Evolutionary conservation across 2,888 invertebrate genomes (phyloP).

Genomic region (Trilocha varians): DNA sequence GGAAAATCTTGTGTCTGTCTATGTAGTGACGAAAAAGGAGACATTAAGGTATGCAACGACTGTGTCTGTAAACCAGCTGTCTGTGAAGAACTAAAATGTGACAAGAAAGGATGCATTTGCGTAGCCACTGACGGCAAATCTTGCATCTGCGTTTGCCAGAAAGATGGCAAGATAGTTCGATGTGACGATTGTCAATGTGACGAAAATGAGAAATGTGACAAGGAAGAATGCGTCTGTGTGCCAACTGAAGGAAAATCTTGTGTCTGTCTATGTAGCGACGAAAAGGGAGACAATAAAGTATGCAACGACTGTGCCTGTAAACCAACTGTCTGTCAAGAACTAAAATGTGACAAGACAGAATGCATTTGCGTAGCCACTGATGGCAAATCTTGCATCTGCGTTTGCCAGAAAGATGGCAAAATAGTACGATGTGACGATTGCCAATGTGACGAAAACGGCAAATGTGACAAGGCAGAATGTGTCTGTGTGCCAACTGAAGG

Average conservation of each 20-base stretch:
- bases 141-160: slow-evolving; percentile 15
- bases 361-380: slow-evolving; percentile 14
- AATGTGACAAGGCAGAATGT: slow-evolving; percentile 24
- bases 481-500: slow-evolving; percentile 23
- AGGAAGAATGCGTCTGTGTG: slow-evolving; percentile 2
- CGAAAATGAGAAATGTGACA: slow-evolving; percentile 5
- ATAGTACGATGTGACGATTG: slow-evolving; percentile 21
- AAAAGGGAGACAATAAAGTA: neutral
- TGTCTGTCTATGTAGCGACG: neutral
- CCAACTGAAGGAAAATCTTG: slow-evolving; percentile 15
- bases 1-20: slow-evolving; percentile 10
- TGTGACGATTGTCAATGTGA: slow-evolving; percentile 20
- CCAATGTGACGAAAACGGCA: slow-evolving; percentile 17
- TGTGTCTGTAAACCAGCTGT: slow-evolving; percentile 9
- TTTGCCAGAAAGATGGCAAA: slow-evolving; percentile 17
- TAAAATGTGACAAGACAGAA: neutral
- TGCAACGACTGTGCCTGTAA: neutral
- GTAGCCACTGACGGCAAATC: slow-evolving; percentile 14
- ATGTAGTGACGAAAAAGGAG: slow-evolving; percentile 17
- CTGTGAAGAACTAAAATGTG: neutral
- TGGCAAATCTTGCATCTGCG: slow-evolving; percentile 21
- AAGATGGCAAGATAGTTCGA: slow-evolving; percentile 14
- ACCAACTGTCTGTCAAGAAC: neutral
- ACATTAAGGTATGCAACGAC: slow-evolving; percentile 13
- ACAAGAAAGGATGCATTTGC: slow-evolving; percentile 12